These are phyloP conservation scores for Campylorhamphus procurvoides DNA, from an alignment of 2,113 vertebrate species.

Conservation along the genomic window DNA sequence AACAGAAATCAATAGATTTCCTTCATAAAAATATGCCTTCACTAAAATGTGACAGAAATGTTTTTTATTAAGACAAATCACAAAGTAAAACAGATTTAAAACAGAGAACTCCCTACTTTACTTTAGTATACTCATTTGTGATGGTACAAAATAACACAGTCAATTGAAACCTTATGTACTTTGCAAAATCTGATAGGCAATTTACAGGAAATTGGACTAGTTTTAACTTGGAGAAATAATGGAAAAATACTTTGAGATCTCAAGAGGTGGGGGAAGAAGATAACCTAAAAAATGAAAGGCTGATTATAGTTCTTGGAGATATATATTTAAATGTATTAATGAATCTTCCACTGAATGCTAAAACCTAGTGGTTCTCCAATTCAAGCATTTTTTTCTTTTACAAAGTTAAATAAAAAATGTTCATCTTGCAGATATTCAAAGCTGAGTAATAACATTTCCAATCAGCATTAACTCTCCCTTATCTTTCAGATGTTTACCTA, in stretches of 20 bases:
- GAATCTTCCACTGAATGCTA: neutral
- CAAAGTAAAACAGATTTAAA: neutral
- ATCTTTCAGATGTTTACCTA: slow-evolving; percentile 79
- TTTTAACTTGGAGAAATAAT: neutral
- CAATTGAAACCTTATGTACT: neutral
- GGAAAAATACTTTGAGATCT: neutral
- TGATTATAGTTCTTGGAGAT: neutral
- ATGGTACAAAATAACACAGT: neutral
- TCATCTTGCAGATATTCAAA: slow-evolving; percentile 52
- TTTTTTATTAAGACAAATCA: neutral
- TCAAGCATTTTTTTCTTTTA: slow-evolving; percentile 12
- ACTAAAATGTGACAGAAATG: neutral
- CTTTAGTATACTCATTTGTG: neutral
- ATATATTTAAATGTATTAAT: neutral
- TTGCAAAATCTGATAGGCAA: neutral
- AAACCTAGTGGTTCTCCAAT: neutral
- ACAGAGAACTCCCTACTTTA: neutral
- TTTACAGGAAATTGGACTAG: neutral
- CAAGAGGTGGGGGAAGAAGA: neutral
- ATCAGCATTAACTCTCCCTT: slow-evolving; percentile 71
- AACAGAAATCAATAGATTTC: neutral
- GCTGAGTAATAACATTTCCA: slow-evolving; percentile 51
- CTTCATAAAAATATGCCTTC: neutral
- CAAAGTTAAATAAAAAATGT: slow-evolving; percentile 32
- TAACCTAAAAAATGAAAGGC: neutral